Percentiles rank a stretch among this genome's conserved stretches.
These are phyloP conservation scores for Penaeus indicus DNA, from an alignment of 1,140 invertebrate genomes.

Conservation along the genomic window DNA sequence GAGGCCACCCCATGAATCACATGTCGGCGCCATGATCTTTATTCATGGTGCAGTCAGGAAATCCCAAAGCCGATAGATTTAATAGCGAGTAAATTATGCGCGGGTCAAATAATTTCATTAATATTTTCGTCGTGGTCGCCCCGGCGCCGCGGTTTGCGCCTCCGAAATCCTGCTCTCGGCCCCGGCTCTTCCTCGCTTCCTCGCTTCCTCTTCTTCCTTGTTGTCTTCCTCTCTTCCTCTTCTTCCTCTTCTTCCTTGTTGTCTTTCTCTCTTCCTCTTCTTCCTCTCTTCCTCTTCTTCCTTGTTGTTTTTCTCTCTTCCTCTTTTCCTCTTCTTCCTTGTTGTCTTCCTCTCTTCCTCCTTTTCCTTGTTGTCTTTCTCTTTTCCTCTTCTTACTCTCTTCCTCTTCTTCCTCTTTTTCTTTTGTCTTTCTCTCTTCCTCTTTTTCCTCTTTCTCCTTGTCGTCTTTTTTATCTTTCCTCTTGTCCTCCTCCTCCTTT, in stretches of 20 bases:
- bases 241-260: neutral
- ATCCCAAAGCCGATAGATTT: too few species aligned
- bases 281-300: neutral
- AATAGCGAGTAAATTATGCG: too few species aligned
- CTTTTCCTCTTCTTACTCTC: neutral
- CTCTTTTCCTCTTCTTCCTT: neutral
- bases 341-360: neutral
- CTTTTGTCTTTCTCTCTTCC: neutral
- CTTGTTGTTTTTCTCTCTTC: neutral
- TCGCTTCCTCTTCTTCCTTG: neutral
- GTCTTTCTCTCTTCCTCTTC: neutral
- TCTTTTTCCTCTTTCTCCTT: neutral
- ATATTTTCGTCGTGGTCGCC: too few species aligned
- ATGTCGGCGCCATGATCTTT: too few species aligned
- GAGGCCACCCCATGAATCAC: too few species aligned
- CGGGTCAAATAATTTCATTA: too few species aligned
- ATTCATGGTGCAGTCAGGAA: too few species aligned
- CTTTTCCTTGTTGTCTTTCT: neutral
- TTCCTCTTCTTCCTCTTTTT: neutral
- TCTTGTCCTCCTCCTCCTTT: neutral
- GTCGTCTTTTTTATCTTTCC: too few species aligned
- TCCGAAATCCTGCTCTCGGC: neutral
- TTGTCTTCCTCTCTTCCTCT: too few species aligned
- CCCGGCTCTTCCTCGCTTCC: too few species aligned
- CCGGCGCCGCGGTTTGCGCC: neutral